Base-by-base conservation (phyloP, 2,113 vertebrate species). In the Hyla sarda region DNA sequence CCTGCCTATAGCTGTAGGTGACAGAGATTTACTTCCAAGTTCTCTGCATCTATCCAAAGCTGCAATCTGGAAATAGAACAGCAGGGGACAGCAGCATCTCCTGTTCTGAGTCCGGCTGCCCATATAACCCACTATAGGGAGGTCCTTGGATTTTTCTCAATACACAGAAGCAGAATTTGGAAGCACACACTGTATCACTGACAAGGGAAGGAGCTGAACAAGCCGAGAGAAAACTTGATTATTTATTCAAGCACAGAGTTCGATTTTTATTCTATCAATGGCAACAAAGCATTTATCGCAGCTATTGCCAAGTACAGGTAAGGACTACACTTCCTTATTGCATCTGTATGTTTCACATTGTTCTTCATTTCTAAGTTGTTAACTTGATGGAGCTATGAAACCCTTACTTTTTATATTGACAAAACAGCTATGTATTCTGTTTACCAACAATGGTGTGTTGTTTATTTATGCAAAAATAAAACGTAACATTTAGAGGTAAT, bases 71-170 rank as follows among this genome's bases (percentile, higher is more conserved):
- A 81, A 81, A 17, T 16, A 30, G 41, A 58, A 47, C 84, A 81
- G 50, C 10, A 86, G 84, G 37, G n/a, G 84, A 77, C 84, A 73
- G 48, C 76, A 73, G n/a, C 8, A 30, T 41, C 71, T 54, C 1
- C 84, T 30, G 17, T 47, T 62, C 52, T 14, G n/a, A 2, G 25
- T 32, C 34, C 17, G 30, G 19, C 14, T 21, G n/a, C n/a, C 7
- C 11, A 79, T 37, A 21, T 28, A 50, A 21, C 73, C 48, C 37
- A 25, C 13, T 56, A 79, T 23, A 86, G 62, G 84, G 84, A 73
- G 84, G 84, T 86, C 23, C 77, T 58, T 69, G 54, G 65, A 81
- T 65, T 72, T 80, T 77, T 54, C 62, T 60, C 48, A 71, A 54
- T 47, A 60, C 28, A 78, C 50, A 81, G 50, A 58, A 72, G 34